Percentiles rank a stretch among this genome's conserved stretches.
phyloP scores from a whole-genome alignment of 2,888 invertebrate species.

The Nephrotoma guestfalica region DNA sequence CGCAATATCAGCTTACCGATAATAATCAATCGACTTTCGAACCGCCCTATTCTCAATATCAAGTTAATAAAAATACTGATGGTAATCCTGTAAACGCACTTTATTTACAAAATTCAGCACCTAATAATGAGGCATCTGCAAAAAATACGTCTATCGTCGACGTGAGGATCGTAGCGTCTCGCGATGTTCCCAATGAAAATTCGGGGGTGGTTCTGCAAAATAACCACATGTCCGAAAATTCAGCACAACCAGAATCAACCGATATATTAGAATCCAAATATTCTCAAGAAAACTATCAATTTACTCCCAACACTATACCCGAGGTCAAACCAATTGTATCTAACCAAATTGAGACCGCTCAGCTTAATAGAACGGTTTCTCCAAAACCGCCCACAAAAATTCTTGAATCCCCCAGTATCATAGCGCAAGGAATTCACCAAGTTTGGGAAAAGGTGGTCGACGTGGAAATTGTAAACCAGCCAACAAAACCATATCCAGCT shows the following conservation, averaged over 20 bases:
- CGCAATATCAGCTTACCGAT: background rate
- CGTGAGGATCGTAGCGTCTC: background rate
- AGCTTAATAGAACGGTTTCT: background rate
- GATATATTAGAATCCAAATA: background rate
- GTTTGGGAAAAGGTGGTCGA: background rate
- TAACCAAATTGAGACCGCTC: background rate
- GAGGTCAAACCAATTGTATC: background rate
- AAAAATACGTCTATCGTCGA: background rate
- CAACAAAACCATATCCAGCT: background rate
- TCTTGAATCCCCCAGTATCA: background rate
- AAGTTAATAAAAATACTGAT: background rate
- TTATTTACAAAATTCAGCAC: background rate
- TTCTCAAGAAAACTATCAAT: background rate
- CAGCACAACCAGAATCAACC: background rate
- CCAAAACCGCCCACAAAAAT: background rate
- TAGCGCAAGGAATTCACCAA: background rate
- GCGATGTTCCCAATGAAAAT: background rate
- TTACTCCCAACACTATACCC: background rate
- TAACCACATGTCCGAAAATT: background rate
- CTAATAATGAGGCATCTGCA: background rate
- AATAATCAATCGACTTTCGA: no score
- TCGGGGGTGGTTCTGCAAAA: background rate
- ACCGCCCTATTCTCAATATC: no score
- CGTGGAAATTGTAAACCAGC: background rate
- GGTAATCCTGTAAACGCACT: background rate